Percentiles rank a stretch among this genome's conserved stretches.
These are phyloP conservation scores for Diplolepis rosae DNA, from an alignment of 2,888 invertebrate species.

Conservation along the genomic window DNA sequence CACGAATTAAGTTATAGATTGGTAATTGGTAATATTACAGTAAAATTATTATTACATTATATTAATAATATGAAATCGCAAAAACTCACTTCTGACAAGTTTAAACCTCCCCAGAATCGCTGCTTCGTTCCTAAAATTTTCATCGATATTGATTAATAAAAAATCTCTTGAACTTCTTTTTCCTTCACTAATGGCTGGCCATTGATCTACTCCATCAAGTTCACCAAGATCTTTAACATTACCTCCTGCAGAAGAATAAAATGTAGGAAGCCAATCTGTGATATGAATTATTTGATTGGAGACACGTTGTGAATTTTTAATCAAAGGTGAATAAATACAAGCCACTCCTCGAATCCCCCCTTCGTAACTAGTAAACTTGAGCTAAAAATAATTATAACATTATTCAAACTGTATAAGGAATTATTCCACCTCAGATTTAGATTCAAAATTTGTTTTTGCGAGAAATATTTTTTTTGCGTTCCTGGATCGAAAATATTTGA, in stretches of 20 bases:
- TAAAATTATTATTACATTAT: background rate
- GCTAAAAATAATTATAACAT: constrained; percentile 71
- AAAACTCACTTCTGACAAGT: constrained; percentile 58
- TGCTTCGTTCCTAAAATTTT: constrained; percentile 63
- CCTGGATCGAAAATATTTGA: too few species aligned
- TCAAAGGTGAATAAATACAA: constrained; percentile 83
- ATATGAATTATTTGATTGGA: constrained; percentile 83
- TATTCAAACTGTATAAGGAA: too few species aligned
- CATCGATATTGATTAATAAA: constrained; percentile 83
- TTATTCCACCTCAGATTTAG: too few species aligned
- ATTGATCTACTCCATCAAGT: constrained; percentile 75
- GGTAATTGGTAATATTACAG: too few species aligned
- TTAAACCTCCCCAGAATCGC: constrained; percentile 59
- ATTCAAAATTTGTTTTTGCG: too few species aligned
- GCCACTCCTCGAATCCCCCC: constrained; percentile 87
- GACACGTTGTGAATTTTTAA: constrained; percentile 76
- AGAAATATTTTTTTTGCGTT: too few species aligned
- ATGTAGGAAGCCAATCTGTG: constrained; percentile 89
- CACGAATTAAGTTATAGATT: background rate
- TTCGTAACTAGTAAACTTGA: constrained; percentile 89
- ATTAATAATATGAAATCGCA: background rate
- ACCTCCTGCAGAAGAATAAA: constrained; percentile 72
- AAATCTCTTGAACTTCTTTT: constrained; percentile 75
- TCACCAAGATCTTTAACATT: constrained; percentile 70
- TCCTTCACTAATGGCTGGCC: constrained; percentile 58